Evolutionary conservation across 2,888 invertebrate species (phyloP), one percentile per base, ranked within the genome.

Genomic region (Hofmannophila pseudospretella): DNA sequence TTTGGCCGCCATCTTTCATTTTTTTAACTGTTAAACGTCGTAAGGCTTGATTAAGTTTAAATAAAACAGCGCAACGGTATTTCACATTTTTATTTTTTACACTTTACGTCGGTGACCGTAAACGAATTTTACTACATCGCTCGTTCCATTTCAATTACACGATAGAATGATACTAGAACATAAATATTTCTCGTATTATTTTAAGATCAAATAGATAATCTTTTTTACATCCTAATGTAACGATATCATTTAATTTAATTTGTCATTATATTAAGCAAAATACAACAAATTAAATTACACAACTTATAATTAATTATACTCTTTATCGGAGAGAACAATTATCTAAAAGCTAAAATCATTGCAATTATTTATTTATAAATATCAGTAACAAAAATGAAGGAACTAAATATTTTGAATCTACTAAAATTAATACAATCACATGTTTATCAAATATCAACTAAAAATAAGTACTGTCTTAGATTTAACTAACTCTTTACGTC

Each of bases 181-280:
- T 86, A 86, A 84, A 86, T 86, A 85, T 81, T 81, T 74, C 75
- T 82, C 81, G 73, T 84, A 82, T 81, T 84, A 85, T 69, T 23
- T 81, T 80, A 85, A 82, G 82, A 82, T 84, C 81, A 85, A 86
- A 86, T 86, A 86, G 85, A 86, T 81, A 85, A 86, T 86, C 86
- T 85, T 85, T 85, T 85, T 84, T 86, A 86, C 85, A 86, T 53
- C 76, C 85, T 86, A 85, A 78, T 77, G 72, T 84, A 85, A 84
- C 85, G 84, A 84, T 82, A 84, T 82, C 69, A 79, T 82, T 82
- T 82, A 81, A 64, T 66, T 66, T 67, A 67, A 77, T 84, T 84
- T 84, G 80, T 85, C 79, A 81, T 82, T 81, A 77, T 78, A 80
- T 80, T 82, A 82, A 73, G 71, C 62, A 75, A 81, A 58, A 71